Base-by-base conservation (phyloP, 2,888 invertebrate genomes). In the Chloromyia formosa region DNA sequence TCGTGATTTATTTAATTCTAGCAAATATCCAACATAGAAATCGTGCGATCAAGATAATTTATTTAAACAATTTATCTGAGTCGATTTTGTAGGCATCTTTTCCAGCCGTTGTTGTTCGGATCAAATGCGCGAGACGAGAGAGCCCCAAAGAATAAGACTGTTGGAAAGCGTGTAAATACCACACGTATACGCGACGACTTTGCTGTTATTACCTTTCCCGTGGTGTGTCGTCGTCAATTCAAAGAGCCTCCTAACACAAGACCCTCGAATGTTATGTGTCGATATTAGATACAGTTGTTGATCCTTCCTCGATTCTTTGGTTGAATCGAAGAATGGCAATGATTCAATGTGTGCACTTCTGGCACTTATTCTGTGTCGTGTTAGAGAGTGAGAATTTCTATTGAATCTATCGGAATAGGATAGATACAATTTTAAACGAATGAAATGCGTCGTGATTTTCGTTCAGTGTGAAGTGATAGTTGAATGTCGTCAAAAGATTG, bases 21-120 rank as follows among this genome's bases (percentile, higher is more conserved):
- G 74, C 69, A 74, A 75, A 77, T 75, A 74, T 75, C 58, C 45
- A 74, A 77, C 77, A 77, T 62, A 74, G 66, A 75, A 77, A 77
- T 77, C 77, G 77, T 77, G 75, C 77, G 74, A 77, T 76, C 76
- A 76, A 76, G 75, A 76, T 77, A 77, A 77, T 75, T 77, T 77
- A 77, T 75, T 74, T 77, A 75, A 35, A 73, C 75, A 66, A 75
- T 75, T 72, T 66, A 66, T 66, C 49, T 66, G 61, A 35, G 27
- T 23, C 73, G 61, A 72, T 72, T 72, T 72, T 14, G n/a, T 60
- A 27, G 73, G 61, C 56, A 56, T 66, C 45, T 49, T 66, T 66
- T 22, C 14, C 49, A 42, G 10, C 42, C 27, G 7, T 35, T 35
- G 7, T 35, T 35, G 7, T 35, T 2, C 27, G 27, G 27, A 35